A percentile compares a stretch with the other conserved stretches of the same genome.
Conservation (phyloP, 2,113 vertebrate species). For the Monopterus albus region DNA sequence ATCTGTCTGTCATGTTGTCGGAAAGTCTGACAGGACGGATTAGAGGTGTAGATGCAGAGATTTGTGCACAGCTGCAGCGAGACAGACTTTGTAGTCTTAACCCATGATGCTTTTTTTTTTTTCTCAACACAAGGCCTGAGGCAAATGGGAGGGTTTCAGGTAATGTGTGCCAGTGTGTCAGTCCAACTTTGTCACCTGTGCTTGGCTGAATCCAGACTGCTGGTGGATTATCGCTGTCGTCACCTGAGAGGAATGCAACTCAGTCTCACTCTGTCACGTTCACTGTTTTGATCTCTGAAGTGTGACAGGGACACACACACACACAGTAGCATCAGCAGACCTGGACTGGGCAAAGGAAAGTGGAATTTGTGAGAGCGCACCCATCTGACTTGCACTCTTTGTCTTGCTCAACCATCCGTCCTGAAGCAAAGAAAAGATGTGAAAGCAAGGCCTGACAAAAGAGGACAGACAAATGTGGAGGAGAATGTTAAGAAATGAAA, state of each 20-base stretch:
- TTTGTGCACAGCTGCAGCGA: conserved; percentile 18
- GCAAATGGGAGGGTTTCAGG: conserved; percentile 53
- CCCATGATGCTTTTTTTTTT: conserved; percentile 56
- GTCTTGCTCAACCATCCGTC: conserved; percentile 7
- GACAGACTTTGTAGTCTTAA: conserved; percentile 48
- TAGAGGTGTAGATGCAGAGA: conserved; percentile 44
- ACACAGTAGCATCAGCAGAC: not conserved
- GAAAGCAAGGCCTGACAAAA: conserved; percentile 34
- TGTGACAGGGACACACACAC: not conserved
- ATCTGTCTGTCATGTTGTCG: conserved; percentile 68
- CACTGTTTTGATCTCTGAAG: conserved; percentile 51
- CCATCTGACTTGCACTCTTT: not conserved
- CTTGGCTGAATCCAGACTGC: conserved; percentile 47
- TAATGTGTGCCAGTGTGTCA: conserved; percentile 61
- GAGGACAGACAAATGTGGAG: not conserved
- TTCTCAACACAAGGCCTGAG: conserved; percentile 25
- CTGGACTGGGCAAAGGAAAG: conserved; percentile 5
- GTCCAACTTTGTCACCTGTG: conserved; percentile 48
- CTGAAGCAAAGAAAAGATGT: not conserved
- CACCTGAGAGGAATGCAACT: conserved; percentile 62
- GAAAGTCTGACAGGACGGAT: conserved; percentile 58
- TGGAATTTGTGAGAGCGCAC: conserved; percentile 3
- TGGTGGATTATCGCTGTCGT: conserved; percentile 63
- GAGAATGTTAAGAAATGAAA: conserved; percentile 27
- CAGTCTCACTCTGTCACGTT: conserved; percentile 49